Conservation (phyloP, 1,140 invertebrate species). For the Probaryconus sp. region DNA sequence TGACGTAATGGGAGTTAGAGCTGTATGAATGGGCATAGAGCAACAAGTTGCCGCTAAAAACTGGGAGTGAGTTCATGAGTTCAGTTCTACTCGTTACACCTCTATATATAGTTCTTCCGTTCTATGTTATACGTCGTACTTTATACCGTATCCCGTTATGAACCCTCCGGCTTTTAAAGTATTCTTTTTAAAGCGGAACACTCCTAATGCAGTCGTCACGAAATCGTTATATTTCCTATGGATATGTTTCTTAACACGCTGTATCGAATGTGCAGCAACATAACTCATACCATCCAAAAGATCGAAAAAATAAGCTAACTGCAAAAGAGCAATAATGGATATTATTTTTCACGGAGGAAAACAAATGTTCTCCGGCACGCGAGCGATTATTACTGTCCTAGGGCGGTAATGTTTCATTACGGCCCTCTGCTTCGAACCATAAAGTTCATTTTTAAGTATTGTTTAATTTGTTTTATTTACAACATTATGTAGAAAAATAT, state of each 20-base stretch:
- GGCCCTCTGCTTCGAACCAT: too few relatives aligned
- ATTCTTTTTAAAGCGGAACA: slow-evolving; percentile 79
- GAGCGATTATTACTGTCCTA: too few relatives aligned
- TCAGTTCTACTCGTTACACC: slow-evolving; percentile 79
- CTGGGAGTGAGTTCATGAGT: slow-evolving; percentile 79
- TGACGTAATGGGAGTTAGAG: slow-evolving; percentile 79
- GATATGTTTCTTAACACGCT: slow-evolving; percentile 54
- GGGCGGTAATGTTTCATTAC: too few relatives aligned
- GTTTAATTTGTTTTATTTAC: too few relatives aligned
- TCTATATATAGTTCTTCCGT: slow-evolving; percentile 79
- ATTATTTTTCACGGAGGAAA: too few relatives aligned
- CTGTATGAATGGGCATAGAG: slow-evolving; percentile 78
- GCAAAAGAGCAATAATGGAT: too few relatives aligned
- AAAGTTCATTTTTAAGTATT: too few relatives aligned
- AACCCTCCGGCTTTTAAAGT: slow-evolving; percentile 79
- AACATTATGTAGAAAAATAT: too few relatives aligned
- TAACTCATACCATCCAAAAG: too few relatives aligned
- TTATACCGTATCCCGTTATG: slow-evolving; percentile 76
- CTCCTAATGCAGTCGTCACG: slow-evolving; percentile 74
- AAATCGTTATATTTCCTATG: slow-evolving; percentile 71
- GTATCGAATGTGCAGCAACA: too few relatives aligned
- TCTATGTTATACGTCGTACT: slow-evolving; percentile 75
- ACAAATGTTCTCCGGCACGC: too few relatives aligned
- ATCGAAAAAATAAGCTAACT: too few relatives aligned
- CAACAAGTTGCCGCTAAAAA: slow-evolving; percentile 80